These are phyloP conservation scores for Lineus longissimus DNA, from an alignment of 1,140 invertebrate genomes.

Conservation along the genomic window DNA sequence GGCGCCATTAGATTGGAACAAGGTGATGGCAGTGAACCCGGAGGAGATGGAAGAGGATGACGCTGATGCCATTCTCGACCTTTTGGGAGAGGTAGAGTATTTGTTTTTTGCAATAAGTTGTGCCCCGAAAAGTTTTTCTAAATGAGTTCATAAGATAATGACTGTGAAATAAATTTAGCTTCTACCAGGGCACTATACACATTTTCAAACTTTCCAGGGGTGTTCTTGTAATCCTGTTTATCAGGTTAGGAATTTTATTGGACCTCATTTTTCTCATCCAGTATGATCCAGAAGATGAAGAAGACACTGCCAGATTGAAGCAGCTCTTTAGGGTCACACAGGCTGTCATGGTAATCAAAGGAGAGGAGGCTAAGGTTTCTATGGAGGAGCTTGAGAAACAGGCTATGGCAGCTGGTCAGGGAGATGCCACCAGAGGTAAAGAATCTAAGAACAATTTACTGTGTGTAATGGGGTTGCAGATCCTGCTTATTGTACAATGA, in stretches of 20 bases:
- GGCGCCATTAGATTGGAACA: slow-evolving; percentile 45
- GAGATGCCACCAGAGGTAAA: neutral
- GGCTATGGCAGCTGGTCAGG: slow-evolving; percentile 16
- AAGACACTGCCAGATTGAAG: slow-evolving; percentile 32
- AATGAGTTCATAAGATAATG: too few species aligned
- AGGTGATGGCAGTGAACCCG: slow-evolving; percentile 35
- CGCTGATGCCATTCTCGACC: slow-evolving; percentile 36
- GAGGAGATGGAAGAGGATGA: slow-evolving; percentile 33
- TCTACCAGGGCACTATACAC: too few species aligned
- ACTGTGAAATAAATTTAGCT: too few species aligned
- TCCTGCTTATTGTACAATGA: too few species aligned
- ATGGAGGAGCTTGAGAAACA: slow-evolving; percentile 36
- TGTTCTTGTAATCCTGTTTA: too few species aligned
- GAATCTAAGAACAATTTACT: neutral
- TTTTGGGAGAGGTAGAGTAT: slow-evolving; percentile 33
- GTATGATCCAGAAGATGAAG: slow-evolving; percentile 35
- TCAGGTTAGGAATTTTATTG: neutral
- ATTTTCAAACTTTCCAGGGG: too few species aligned
- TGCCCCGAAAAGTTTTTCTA: neutral
- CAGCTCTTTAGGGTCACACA: slow-evolving; percentile 41
- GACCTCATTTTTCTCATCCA: slow-evolving; percentile 16
- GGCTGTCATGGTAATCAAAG: slow-evolving; percentile 34
- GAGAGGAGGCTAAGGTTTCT: slow-evolving; percentile 30
- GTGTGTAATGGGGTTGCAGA: too few species aligned
- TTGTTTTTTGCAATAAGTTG: neutral